phyloP scores from a whole-genome alignment of 2,113 vertebrate genomes.

The Periophthalmodon schlosseri region DNA sequence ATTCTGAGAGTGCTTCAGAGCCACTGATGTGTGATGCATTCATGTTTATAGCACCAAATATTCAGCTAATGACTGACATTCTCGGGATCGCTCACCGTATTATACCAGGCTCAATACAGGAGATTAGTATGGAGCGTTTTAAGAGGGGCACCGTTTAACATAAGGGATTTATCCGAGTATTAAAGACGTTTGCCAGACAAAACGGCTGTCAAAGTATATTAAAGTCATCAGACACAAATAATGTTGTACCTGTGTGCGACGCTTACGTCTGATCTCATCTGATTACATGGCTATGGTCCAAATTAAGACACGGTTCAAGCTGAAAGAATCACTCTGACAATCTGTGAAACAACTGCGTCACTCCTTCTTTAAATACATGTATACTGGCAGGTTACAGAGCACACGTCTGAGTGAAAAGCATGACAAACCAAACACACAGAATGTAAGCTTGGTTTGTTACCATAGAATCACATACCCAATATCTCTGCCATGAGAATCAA shows the following conservation, averaged over 20 bases:
- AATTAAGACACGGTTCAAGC: constrained; percentile 29
- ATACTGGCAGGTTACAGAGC: constrained; percentile 9
- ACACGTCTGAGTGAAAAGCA: constrained; percentile 20
- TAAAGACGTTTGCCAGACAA: constrained; percentile 15
- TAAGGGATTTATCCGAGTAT: constrained; percentile 30
- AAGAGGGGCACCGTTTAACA: constrained; percentile 30
- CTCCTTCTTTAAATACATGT: constrained; percentile 32
- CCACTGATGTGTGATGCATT: constrained; percentile 8
- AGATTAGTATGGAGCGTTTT: constrained; percentile 25
- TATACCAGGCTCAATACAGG: constrained; percentile 21
- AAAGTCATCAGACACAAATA: constrained; percentile 8
- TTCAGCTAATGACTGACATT: constrained; percentile 7
- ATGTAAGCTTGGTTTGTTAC: constrained; percentile 2
- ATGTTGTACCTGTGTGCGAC: constrained; percentile 14
- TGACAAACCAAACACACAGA: constrained; percentile 8
- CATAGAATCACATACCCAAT: constrained; percentile 17
- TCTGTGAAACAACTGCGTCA: constrained; percentile 38
- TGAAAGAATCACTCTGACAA: constrained; percentile 26
- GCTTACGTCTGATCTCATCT: constrained; percentile 22
- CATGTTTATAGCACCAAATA: constrained; percentile 7
- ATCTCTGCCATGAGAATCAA: constrained; percentile 13
- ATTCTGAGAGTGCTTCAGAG: constrained; percentile 20
- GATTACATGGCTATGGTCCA: constrained; percentile 25
- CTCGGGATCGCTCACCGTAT: constrained; percentile 19
- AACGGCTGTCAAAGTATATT: constrained; percentile 41